Base-by-base conservation (phyloP, 2,797 vertebrate genomes). In the Sphenopsis melanotis region DNA sequence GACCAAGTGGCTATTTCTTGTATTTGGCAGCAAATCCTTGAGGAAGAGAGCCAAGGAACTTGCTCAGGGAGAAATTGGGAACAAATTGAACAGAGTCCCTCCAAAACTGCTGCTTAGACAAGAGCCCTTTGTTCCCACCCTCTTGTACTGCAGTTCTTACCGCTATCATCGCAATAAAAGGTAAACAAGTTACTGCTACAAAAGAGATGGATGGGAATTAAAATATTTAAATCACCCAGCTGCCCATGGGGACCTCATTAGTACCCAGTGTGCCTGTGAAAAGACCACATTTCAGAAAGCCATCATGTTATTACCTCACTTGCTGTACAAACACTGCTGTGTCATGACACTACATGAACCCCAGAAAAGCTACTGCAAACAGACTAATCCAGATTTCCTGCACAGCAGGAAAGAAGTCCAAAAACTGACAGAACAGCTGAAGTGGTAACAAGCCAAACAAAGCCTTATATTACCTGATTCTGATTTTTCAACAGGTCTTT, bases 151-250 rank as follows among this genome's bases (percentile, higher is more conserved):
- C 37, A 42, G 30, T n/a, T 24, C 50, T 85, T 61, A 71, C 26
- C 65, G 29, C 19, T 52, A 61, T 71, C 41, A 1, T 46, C 89
- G 71, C 53, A 86, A 57, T 69, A 71, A 89, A 92, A 69, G 30
- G 22, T 78, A 91, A 97, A 94, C 61, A 90, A 65, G 49, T 52
- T 50, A 42, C 39, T 83, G 50, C 61, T 75, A 60, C 36, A 68
- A 55, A 94, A 83, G 47, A 92, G 89, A 91, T 93, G 47, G 61
- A 93, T 81, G 20, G 19, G 47, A 94, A 93, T 88, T 83, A 88
- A 86, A 94, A 81, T 89, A 96, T 90, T 95, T 68, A 91, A 95
- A 94, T 93, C 46, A 92, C 65, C 32, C 93, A 92, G 79, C 15
- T 63, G 60, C 44, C 94, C 82, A 60, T 12, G 8, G 79, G 84